Base-by-base conservation (phyloP, 2,113 vertebrate species). In the Sclerurus mexicanus region DNA sequence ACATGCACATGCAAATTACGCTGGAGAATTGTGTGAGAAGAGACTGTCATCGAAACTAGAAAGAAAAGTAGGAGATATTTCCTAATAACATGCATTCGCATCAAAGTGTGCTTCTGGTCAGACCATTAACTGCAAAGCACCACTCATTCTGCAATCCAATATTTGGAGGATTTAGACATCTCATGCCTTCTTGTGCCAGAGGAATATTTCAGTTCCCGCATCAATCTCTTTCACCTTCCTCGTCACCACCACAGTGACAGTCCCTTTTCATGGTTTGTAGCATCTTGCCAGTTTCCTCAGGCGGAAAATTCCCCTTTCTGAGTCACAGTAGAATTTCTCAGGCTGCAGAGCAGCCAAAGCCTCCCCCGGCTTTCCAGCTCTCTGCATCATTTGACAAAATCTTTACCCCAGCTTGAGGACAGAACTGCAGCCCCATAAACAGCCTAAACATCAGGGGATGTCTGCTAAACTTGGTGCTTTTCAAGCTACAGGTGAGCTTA, bases 281-380 rank as follows among this genome's bases (percentile, higher is more conserved):
- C 91, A 63, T 83, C 95, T 89, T 89, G 63, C 80, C 90, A 91
- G 78, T 42, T 75, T 76, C 53, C 49, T 94, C 62, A 92, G 79
- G 66, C 91, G 90, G 82, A 83, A 93, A 77, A 80, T 84, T 49
- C 83, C 85, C 44, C 76, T 83, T 85, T 96, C 95, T 93, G 95
- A 96, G 77, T 94, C 94, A 95, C 52, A 16, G 82, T 12, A 84
- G 88, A 87, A 64, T 40, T 79, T 79, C 14, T 1, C 76, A 76
- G 37, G 67, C 83, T 92, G 55, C 11, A 79, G 53, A 87, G 56
- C 63, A 89, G 66, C 44, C 83, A 79, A 69, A 93, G 30, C 58
- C 62, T 87, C 75, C 31, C 30, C 47, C 3, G 0, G 0, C 47
- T 88, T 63, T 39, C 35, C 30, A 53, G 22, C 27, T 21, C 27